Evolutionary conservation across 2,113 vertebrate genomes (phyloP).

Genomic region (Pao palembangensis): DNA sequence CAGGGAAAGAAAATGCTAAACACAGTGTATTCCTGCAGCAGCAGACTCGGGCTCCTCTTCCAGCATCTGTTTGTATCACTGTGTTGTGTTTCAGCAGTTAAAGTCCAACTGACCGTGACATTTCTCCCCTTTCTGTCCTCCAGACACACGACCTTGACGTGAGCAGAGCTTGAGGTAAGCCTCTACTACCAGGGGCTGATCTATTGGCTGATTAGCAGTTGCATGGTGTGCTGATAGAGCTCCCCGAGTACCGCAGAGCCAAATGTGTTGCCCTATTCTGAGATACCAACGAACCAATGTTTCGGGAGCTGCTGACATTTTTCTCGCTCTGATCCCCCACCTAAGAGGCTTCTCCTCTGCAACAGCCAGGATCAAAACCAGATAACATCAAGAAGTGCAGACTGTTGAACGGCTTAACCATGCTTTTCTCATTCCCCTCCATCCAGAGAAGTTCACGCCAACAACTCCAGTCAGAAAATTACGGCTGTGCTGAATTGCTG

Average conservation of each 20-base stretch:
- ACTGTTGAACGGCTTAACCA: constrained; percentile 39
- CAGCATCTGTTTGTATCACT: constrained; percentile 1
- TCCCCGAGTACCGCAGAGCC: constrained; percentile 28
- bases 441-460: constrained; percentile 23
- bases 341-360: constrained; percentile 45
- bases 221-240: constrained; percentile 39
- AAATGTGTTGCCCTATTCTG: constrained; percentile 32
- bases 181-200: constrained; percentile 39
- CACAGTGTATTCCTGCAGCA: background rate
- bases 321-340: constrained; percentile 38
- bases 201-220: constrained; percentile 32
- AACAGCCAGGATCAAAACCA: constrained; percentile 40
- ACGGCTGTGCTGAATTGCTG: constrained; percentile 15
- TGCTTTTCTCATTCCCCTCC: constrained; percentile 30
- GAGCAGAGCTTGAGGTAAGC: constrained; percentile 22
- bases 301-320: constrained; percentile 60
- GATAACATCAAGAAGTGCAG: constrained; percentile 46
- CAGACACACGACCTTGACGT: constrained; percentile 17
- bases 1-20: constrained; percentile 2
- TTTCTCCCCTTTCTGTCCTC: constrained; percentile 24
- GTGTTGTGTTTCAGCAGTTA: constrained; percentile 2
- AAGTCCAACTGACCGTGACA: constrained; percentile 38
- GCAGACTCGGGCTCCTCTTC: no score
- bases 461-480: constrained; percentile 26
- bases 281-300: constrained; percentile 34